Evolutionary conservation across 2,888 invertebrate genomes (phyloP), one percentile per base, ranked within the genome.

Genomic region (Drosophila subquinaria): DNA sequence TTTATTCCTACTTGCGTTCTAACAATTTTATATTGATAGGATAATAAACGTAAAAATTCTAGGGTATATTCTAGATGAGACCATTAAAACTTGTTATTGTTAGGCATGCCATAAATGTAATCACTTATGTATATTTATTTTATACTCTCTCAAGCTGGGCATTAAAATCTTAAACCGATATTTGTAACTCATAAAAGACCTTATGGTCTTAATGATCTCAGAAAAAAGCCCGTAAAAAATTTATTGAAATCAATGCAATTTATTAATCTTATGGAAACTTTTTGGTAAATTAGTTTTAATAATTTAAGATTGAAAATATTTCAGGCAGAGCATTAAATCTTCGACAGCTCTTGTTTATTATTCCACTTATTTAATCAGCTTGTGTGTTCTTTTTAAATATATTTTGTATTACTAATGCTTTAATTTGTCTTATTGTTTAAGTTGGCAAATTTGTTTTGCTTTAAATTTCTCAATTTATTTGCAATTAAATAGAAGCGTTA

Each of bases 401-500:
- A 52, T 23, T 27, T 52, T 52, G n/a, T 38, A 38, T 23, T 38
- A 38, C 13, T 27, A 52, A 35, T 35, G n/a, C 20, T 43, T 53
- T 42, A 42, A 30, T 30, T 55, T 20, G 55, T 33, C 33, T 17
- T 9, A 27, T 42, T 42, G 40, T 42, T 56, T 43, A 56, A 33
- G 35, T 33, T 45, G 43, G 10, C 45, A 35, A 56, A 45, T 57
- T 36, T 23, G 57, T 57, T 47, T 57, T 47, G 6, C 13, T 47
- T 35, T 36, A 33, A 57, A n/a, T 36, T 11, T 15, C 23, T 47
- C 13, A 13, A 59, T 38, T 27, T 27, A 15, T 30, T 36, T 11
- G 10, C n/a, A n/a, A n/a, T n/a, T n/a, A n/a, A n/a, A n/a, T n/a
- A n/a, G n/a, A n/a, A n/a, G n/a, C n/a, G n/a, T n/a, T n/a, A n/a